Base-by-base conservation (phyloP, 2,113 vertebrate genomes). In the Pleuronectes platessa region DNA sequence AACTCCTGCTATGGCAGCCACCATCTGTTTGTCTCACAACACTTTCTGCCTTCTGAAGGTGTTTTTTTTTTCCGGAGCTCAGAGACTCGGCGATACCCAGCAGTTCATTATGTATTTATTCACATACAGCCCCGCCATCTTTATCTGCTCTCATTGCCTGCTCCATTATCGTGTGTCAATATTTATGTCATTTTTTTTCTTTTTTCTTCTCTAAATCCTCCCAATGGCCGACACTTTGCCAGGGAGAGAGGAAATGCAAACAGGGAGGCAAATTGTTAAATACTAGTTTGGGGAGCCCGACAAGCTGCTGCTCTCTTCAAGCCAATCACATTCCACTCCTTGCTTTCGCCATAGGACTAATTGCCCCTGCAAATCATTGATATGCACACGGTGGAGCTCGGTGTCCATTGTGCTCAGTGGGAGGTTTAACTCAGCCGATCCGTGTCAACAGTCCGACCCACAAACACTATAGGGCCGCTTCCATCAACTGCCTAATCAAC, bases 1-100 rank as follows among this genome's bases (percentile, higher is more conserved):
- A 83, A 37, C 60, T 88, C 70, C 53, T 78, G 59, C 67, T 26
- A 24, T 51, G 56, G 70, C 87, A 81, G 68, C 81, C 27, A 20
- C 88, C 85, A 88, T 90, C 89, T 88, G 87, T 85, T 87, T 86
- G 81, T 81, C 82, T 85, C 76, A 72, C 71, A 76, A 63, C 70
- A 70, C 76, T 81, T 83, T 64, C 64, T 60, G 23, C 67, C 74
- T 73, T 71, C 61, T 77, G 21, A 86, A 87, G 78, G 77, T 82
- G 87, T 83, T 88, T 85, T 76, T 88, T 85, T 76, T 68, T 76
- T 68, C 82, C 82, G 76, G 55, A 81, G 54, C 76, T 72, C 59
- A 55, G 62, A 83, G 56, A 53, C 75, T 11, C 75, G 14, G 31
- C 65, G 47, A 75, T 58, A 63, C 58, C 76, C 83, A 51, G 71